Percentiles rank a stretch among this genome's conserved stretches.
Evolutionary conservation across 1,140 invertebrate genomes (phyloP).

Genomic region (Drosophila simulans): DNA sequence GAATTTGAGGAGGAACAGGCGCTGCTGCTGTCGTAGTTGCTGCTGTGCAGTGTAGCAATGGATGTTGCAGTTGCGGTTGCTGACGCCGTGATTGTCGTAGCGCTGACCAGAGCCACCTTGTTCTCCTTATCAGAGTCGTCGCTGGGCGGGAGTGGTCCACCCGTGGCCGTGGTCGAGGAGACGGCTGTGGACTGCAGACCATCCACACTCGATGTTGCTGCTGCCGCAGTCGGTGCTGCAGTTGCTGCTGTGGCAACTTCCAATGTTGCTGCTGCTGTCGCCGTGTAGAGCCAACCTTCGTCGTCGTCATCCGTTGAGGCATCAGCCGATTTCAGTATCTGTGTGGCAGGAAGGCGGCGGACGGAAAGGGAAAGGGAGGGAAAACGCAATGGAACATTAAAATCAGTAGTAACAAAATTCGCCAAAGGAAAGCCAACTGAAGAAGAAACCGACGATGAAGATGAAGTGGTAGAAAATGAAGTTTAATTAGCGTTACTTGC

Average conservation of each 20-base stretch:
- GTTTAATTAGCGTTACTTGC: conserved; percentile 82
- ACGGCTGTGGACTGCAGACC: conserved; percentile 72
- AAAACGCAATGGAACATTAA: conserved; percentile 54
- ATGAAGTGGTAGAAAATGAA: conserved; percentile 78
- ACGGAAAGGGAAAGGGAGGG: conserved; percentile 8
- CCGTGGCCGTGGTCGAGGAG: conserved; percentile 68
- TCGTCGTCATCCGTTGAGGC: conserved; percentile 83
- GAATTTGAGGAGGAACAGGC: conserved; percentile 73
- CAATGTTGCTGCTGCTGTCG: conserved; percentile 45
- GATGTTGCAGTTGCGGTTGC: conserved; percentile 4
- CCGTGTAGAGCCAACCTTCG: conserved; percentile 81
- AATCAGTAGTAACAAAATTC: conserved; percentile 53
- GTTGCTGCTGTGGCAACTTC: conserved; percentile 16
- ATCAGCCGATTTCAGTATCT: conserved; percentile 84
- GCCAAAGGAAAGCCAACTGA: conserved; percentile 45
- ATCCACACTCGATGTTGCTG: conserved; percentile 48
- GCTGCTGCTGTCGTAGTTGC: conserved; percentile 74
- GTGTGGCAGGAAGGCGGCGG: conserved; percentile 5
- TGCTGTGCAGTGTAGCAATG: conserved; percentile 33
- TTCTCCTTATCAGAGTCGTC: conserved; percentile 84
- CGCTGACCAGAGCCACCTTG: conserved; percentile 66
- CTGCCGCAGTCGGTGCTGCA: conserved; percentile 15
- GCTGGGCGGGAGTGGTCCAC: conserved; percentile 36
- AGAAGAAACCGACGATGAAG: conserved; percentile 52
- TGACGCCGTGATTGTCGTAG: conserved; percentile 31